phyloP scores from a whole-genome alignment of 1,140 invertebrate genomes.

The Trichomalopsis sarcophagae region DNA sequence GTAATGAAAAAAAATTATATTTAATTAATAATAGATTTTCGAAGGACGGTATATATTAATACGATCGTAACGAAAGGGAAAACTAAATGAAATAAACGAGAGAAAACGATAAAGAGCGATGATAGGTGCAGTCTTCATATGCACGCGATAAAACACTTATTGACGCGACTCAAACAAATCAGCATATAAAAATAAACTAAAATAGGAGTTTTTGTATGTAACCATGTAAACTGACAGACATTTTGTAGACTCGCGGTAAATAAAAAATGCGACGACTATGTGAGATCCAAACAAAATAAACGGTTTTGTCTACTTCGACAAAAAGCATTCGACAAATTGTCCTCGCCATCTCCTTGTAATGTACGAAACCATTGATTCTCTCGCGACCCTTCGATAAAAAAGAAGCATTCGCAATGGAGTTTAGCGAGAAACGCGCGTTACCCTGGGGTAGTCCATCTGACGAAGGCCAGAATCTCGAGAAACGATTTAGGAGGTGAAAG shows the following conservation, averaged over 20 bases:
- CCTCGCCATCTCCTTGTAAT: slow-evolving; percentile 12
- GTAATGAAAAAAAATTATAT: slow-evolving; percentile 57
- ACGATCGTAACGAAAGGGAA: slow-evolving; percentile 40
- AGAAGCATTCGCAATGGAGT: background rate
- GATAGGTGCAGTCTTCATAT: slow-evolving; percentile 42
- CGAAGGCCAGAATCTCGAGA: slow-evolving; percentile 33
- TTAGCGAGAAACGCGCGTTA: background rate
- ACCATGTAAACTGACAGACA: background rate
- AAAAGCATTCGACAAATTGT: slow-evolving; percentile 5
- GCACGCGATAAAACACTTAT: background rate
- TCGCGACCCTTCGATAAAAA: background rate
- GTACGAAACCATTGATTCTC: slow-evolving; percentile 7
- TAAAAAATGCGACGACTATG: background rate
- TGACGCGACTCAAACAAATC: slow-evolving; percentile 41
- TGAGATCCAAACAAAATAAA: background rate
- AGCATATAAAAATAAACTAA: slow-evolving; percentile 34
- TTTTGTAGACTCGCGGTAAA: slow-evolving; percentile 15
- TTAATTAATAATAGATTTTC: slow-evolving; percentile 59
- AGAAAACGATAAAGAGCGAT: slow-evolving; percentile 20
- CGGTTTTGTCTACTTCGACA: background rate
- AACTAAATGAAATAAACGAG: slow-evolving; percentile 28
- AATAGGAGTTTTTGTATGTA: slow-evolving; percentile 25
- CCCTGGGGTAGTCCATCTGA: background rate
- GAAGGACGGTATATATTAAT: slow-evolving; percentile 50
- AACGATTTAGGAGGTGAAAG: slow-evolving; percentile 13